These are phyloP conservation scores for Phyllostomus discolor DNA, from an alignment of 2,113 vertebrate species.

Conservation along the genomic window DNA sequence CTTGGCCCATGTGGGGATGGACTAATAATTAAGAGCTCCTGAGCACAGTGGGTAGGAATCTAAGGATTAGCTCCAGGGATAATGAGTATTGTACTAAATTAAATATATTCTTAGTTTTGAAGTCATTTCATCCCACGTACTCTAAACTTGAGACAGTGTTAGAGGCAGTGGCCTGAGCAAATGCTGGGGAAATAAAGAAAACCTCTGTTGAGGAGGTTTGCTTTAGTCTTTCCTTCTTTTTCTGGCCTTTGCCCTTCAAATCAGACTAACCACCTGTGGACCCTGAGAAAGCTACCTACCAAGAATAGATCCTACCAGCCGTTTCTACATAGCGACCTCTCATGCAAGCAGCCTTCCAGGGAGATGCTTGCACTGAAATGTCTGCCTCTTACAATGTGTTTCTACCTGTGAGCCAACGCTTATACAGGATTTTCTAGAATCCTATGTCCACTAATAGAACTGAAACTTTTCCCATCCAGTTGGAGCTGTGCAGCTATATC, in stretches of 20 bases:
- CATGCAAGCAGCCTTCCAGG: neutral
- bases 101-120: neutral
- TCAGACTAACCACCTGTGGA: neutral
- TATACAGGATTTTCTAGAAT: neutral
- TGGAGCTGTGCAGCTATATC: neutral
- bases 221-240: neutral
- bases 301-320: neutral
- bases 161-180: neutral
- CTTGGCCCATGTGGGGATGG: neutral
- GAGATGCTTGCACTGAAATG: neutral
- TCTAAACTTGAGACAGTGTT: neutral
- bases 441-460: neutral
- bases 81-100: constrained; percentile 10
- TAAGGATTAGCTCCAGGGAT: neutral
- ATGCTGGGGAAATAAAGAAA: neutral
- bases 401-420: neutral
- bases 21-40: neutral
- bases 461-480: neutral
- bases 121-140: neutral
- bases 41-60: neutral
- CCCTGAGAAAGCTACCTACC: neutral
- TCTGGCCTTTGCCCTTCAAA: neutral
- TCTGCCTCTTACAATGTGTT: neutral
- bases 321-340: neutral
- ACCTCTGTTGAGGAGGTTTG: neutral